Evolutionary conservation across 2,113 vertebrate species (phyloP), one percentile per base, ranked within the genome.

Genomic region (Tupaia tana): DNA sequence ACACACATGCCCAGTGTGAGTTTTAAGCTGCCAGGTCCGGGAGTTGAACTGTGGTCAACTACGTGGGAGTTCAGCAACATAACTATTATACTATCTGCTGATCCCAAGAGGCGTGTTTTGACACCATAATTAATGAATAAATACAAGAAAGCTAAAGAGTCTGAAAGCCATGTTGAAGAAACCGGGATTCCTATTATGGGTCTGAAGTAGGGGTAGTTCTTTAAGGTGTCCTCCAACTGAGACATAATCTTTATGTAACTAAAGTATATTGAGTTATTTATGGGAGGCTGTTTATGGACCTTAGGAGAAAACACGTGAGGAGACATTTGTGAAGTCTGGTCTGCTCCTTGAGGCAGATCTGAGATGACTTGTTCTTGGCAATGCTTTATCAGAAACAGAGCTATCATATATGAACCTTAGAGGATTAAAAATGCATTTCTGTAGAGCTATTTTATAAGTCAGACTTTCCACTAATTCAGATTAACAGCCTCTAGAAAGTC

Each of bases 391-490:
- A 92, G n/a, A 75, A n/a, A 82, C 9, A 83, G 25, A 31, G 56
- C 9, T 92, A 64, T 18, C 43, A 43, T 64, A 7, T 16, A 56
- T 27, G 82, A 83, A 90, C 20, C 34, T 74, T 54, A 64, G 59
- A 92, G 43, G 56, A 93, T 52, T 58, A 73, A 90, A 81, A 61
- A 20, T 74, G 19, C 15, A 66, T 90, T 91, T 73, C 34, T 78
- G 12, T 66, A 73, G 56, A 7, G n/a, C 16, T 86, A 29, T 79
- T 91, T 93, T 22, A 70, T 70, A 89, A 92, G 31, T 89, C 89
- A 75, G n/a, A 97, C 63, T 97, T 97, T 97, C 95, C 77, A 88
- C 91, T 97, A 97, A 97, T 97, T 98, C 93, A 86, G 34, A 85
- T 95, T 64, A 96, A 96, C 7, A 86, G 59, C n/a, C n/a, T 89